Base-by-base conservation (phyloP, 2,113 vertebrate species). In the Brachypteracias leptosomus region DNA sequence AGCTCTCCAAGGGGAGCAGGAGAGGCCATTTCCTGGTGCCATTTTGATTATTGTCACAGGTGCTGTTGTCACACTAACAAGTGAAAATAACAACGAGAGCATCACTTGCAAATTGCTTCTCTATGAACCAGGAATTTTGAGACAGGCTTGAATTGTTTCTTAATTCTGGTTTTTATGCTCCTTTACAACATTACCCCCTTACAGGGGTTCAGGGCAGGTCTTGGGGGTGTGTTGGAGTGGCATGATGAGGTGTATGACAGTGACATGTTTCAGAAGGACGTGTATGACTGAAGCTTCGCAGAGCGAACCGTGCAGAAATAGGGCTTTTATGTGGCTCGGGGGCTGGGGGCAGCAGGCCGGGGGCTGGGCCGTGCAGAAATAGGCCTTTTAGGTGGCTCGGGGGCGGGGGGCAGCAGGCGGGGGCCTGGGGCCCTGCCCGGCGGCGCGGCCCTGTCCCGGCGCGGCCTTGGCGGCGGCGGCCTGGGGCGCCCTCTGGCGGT, bases 31-130 rank as follows among this genome's bases (percentile, higher is more conserved):
- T 15, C 42, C 11, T 42, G 42, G 42, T 15, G 42, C 42, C 42
- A 42, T 42, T 11, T 42, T 42, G 42, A 15, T 42, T 42, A 42
- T 42, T 42, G 51, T 51, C 36, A 11, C 1, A 4, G 16, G 46
- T 19, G 33, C 52, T 55, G 4, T 21, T 38, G 10, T 4, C 10
- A 3, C 33, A 1, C 11, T 13, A 31, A 58, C 5, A 22, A 21
- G 18, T 35, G 40, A 57, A 71, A 71, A 44, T 2, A 8, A 19
- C 0, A 8, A 19, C 0, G 4, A 33, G n/a, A 44, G 29, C 26
- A 4, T 49, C 19, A 1, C 3, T 67, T 57, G 11, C 1, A 1
- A 25, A 6, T 38, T 26, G 7, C 9, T 31, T 49, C 8, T 40
- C 26, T 20, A 0, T 7, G 44, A 40, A 29, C 19, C 31, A 72